Evolutionary conservation across 2,888 invertebrate genomes (phyloP).

Genomic region (Linnaemya tessellans): DNA sequence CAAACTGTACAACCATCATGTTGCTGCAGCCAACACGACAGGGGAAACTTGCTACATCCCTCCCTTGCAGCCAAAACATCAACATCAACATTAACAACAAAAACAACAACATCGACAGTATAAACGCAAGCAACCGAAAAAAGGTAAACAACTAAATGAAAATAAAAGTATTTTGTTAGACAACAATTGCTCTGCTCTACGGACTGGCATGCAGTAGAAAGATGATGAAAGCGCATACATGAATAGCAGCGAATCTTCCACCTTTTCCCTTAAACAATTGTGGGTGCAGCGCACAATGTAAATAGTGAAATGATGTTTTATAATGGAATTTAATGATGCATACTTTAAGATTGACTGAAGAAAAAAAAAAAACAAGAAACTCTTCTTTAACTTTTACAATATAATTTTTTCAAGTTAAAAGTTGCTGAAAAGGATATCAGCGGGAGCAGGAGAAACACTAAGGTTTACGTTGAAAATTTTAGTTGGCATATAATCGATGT

Average conservation of each 20-base stretch:
- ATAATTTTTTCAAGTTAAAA: not conserved
- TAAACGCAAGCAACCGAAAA: constrained; percentile 25
- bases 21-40: not conserved
- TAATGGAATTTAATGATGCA: constrained; percentile 55
- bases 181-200: constrained; percentile 34
- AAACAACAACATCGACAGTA: constrained; percentile 10
- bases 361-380: not conserved
- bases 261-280: not conserved
- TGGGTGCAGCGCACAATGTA: not conserved
- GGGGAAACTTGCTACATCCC: not conserved
- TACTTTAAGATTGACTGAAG: constrained; percentile 16
- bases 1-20: constrained; percentile 32
- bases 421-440: not conserved
- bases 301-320: constrained; percentile 14
- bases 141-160: constrained; percentile 54
- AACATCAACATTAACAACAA: constrained; percentile 4
- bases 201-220: not conserved
- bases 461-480: constrained; percentile 18
- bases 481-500: constrained; percentile 15
- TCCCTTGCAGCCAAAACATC: not conserved
- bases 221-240: not conserved
- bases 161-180: constrained; percentile 53
- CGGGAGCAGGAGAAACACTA: not conserved
- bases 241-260: not conserved
- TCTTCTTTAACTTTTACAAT: constrained; percentile 5